A percentile compares a stretch with the other conserved stretches of the same genome.
Conservation (phyloP, 2,888 invertebrate genomes). For the Thyatira batis region DNA sequence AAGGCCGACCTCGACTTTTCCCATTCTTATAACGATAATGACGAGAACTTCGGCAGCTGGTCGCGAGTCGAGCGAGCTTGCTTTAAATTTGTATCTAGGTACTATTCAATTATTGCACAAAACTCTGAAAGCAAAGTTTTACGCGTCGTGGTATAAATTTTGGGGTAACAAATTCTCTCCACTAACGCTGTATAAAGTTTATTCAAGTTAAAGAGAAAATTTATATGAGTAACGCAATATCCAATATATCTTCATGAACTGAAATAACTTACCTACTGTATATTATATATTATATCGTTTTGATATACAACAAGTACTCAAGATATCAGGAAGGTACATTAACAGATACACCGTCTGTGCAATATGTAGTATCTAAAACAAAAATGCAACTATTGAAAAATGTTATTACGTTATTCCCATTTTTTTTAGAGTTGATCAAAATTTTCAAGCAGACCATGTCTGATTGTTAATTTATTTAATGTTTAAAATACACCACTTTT, state of each 20-base stretch:
- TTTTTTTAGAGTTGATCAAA: no score
- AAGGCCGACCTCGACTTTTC: slow-evolving; percentile 44
- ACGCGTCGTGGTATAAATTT: slow-evolving; percentile 51
- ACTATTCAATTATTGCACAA: slow-evolving; percentile 63
- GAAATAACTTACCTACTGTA: slow-evolving; percentile 54
- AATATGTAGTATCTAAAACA: slow-evolving; percentile 40
- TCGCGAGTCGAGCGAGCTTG: slow-evolving; percentile 36
- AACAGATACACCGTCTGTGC: no score
- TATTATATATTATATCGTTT: slow-evolving; percentile 47
- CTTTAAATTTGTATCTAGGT: slow-evolving; percentile 59
- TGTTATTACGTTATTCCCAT: no score
- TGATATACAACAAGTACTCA: slow-evolving; percentile 51
- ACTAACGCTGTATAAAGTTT: slow-evolving; percentile 39
- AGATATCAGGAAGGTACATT: no score
- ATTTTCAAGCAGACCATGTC: no score
- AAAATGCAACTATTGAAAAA: slow-evolving; percentile 16
- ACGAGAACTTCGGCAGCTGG: slow-evolving; percentile 49
- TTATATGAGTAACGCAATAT: slow-evolving; percentile 27
- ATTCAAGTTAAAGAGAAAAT: slow-evolving; percentile 36
- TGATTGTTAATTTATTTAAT: no score
- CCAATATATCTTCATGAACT: slow-evolving; percentile 38
- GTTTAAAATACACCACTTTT: no score
- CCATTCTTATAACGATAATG: slow-evolving; percentile 60
- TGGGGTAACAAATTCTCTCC: slow-evolving; percentile 51
- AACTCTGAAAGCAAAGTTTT: slow-evolving; percentile 51